phyloP scores from a whole-genome alignment of 2,888 invertebrate genomes.

The Labia minor region DNA sequence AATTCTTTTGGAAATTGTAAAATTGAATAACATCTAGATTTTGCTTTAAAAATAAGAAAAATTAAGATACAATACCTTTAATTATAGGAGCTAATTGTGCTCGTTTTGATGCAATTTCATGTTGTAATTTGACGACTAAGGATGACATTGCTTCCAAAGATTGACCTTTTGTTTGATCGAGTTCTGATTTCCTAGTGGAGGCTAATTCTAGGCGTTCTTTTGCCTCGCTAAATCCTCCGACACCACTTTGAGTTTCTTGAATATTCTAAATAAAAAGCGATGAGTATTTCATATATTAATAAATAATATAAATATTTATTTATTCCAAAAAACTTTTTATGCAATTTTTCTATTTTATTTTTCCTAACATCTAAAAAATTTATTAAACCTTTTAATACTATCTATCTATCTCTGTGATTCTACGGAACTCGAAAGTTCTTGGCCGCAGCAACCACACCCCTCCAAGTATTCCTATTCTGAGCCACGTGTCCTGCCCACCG shows the following conservation, averaged over 20 bases:
- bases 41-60: background rate
- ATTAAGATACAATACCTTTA: slow-evolving; percentile 31
- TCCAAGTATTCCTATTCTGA: no score
- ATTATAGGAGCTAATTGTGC: slow-evolving; percentile 46
- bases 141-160: slow-evolving; percentile 43
- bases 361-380: no score
- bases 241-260: slow-evolving; percentile 34
- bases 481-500: no score
- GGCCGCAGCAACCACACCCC: no score
- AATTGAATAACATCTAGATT: slow-evolving; percentile 4
- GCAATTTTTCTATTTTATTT: background rate
- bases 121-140: slow-evolving; percentile 40
- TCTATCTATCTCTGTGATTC: no score
- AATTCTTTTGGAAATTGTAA: slow-evolving; percentile 42
- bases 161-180: slow-evolving; percentile 42
- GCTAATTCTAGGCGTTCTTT: slow-evolving; percentile 46
- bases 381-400: no score
- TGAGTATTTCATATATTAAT: background rate
- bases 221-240: slow-evolving; percentile 41
- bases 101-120: slow-evolving; percentile 51
- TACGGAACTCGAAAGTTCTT: no score
- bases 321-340: background rate
- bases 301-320: background rate
- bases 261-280: slow-evolving; percentile 23
- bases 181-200: slow-evolving; percentile 41